A percentile compares a stretch with the other conserved stretches of the same genome.
phyloP scores from a whole-genome alignment of 2,888 invertebrate genomes.

The Hemicrepidius hirtus region DNA sequence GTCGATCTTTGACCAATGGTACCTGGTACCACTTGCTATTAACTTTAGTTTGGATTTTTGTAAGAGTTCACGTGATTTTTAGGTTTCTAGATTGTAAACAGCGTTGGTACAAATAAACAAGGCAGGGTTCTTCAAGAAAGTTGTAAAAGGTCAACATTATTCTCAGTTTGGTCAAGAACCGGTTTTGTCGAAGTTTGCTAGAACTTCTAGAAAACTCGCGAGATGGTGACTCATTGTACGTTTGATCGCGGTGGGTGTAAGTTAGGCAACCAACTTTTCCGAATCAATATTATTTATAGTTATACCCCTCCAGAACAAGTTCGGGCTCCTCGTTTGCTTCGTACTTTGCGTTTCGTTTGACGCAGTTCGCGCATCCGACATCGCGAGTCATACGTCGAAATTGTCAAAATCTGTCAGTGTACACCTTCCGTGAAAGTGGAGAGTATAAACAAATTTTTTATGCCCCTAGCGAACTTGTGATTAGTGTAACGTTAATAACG shows the following conservation, averaged over 20 bases:
- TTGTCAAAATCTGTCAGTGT: conserved; percentile 46
- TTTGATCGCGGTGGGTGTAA: background rate
- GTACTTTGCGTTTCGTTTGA: background rate
- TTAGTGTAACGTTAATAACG: background rate
- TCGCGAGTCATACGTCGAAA: conserved; percentile 19
- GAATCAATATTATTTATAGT: conserved; percentile 31
- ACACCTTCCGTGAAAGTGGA: conserved; percentile 37
- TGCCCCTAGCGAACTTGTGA: conserved; percentile 3
- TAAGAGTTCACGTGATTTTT: no score
- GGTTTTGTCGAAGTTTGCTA: no score
- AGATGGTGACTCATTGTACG: background rate
- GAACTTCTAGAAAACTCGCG: background rate
- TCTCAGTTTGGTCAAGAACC: no score
- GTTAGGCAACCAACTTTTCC: conserved; percentile 25
- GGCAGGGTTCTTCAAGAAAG: no score
- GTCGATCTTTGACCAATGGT: no score
- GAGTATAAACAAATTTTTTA: conserved; percentile 16
- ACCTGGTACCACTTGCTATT: no score
- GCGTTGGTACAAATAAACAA: no score
- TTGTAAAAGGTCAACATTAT: no score
- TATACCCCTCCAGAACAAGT: conserved; percentile 8
- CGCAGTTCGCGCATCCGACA: conserved; percentile 14
- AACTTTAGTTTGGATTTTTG: no score
- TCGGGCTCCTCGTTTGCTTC: conserved; percentile 4
- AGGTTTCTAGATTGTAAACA: no score